phyloP scores from a whole-genome alignment of 2,888 invertebrate genomes.

The Anodontia alba region DNA sequence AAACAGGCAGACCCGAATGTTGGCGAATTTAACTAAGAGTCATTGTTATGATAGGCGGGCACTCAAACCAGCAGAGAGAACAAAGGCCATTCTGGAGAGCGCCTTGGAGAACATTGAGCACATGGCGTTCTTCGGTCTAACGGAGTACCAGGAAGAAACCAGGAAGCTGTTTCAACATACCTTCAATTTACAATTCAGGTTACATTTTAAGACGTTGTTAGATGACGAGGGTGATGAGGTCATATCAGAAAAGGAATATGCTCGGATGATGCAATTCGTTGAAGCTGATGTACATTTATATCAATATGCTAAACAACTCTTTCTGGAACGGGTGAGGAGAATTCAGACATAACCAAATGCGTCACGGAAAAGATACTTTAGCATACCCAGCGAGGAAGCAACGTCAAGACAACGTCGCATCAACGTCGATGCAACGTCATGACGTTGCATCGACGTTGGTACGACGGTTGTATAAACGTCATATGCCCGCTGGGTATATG shows the following conservation, averaged over 20 bases:
- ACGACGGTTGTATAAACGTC: too few species aligned
- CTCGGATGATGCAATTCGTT: conserved; percentile 47
- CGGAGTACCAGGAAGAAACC: conserved; percentile 42
- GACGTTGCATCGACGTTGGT: too few species aligned
- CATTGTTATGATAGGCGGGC: conserved; percentile 46
- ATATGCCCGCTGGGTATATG: too few species aligned
- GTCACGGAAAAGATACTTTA: too few species aligned
- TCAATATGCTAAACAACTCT: conserved; percentile 47
- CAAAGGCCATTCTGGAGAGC: conserved; percentile 34
- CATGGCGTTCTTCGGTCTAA: conserved; percentile 55
- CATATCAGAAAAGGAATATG: conserved; percentile 49
- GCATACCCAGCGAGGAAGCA: too few species aligned
- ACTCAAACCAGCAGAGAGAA: neutral
- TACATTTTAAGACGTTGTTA: conserved; percentile 20
- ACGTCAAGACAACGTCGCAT: too few species aligned
- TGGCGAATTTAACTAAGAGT: conserved; percentile 52
- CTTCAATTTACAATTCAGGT: conserved; percentile 51
- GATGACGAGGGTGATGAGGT: conserved; percentile 33
- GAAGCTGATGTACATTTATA: conserved; percentile 57
- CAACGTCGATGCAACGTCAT: too few species aligned
- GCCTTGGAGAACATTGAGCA: conserved; percentile 42
- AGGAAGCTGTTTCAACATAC: conserved; percentile 53
- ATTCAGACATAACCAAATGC: neutral
- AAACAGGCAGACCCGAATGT: conserved; percentile 59
- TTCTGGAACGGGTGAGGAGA: conserved; percentile 25